Conservation (phyloP, 2,888 invertebrate genomes). For the Hesperia comma region DNA sequence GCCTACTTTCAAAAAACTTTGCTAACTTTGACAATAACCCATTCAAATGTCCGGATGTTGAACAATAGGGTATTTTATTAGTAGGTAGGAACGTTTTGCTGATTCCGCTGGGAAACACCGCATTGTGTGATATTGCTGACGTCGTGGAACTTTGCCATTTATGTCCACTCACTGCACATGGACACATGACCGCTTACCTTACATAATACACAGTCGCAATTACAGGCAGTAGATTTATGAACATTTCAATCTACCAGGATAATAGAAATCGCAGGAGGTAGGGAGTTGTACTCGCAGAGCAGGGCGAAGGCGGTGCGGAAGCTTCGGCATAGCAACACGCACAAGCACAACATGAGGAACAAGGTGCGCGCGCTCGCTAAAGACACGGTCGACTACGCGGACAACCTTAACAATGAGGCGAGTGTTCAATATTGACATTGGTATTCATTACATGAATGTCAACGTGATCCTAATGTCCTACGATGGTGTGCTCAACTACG, state of each 20-base stretch:
- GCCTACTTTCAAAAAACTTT: neutral
- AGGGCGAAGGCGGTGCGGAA: slow-evolving; percentile 90
- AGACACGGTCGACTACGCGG: slow-evolving; percentile 67
- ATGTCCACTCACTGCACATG: too few relatives aligned
- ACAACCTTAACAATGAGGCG: slow-evolving; percentile 73
- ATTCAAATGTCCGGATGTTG: neutral
- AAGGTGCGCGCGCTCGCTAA: slow-evolving; percentile 72
- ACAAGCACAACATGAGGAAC: slow-evolving; percentile 78
- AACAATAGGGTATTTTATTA: too few relatives aligned
- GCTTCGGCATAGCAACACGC: slow-evolving; percentile 83
- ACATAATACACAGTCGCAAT: too few relatives aligned
- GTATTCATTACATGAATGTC: slow-evolving; percentile 16
- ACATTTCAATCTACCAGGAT: slow-evolving; percentile 59
- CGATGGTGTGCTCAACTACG: neutral
- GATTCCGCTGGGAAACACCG: too few relatives aligned
- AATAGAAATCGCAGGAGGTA: slow-evolving; percentile 90
- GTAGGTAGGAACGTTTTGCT: neutral
- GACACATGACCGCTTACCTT: too few relatives aligned
- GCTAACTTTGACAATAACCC: neutral
- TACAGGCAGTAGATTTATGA: neutral
- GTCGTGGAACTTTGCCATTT: neutral
- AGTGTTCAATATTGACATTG: slow-evolving; percentile 34
- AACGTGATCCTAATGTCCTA: slow-evolving; percentile 12
- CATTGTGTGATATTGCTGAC: neutral
- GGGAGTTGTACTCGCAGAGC: slow-evolving; percentile 93